Percentiles rank a stretch among this genome's conserved stretches.
Conservation (phyloP, 2,888 invertebrate genomes). For the Callimorpha dominula region DNA sequence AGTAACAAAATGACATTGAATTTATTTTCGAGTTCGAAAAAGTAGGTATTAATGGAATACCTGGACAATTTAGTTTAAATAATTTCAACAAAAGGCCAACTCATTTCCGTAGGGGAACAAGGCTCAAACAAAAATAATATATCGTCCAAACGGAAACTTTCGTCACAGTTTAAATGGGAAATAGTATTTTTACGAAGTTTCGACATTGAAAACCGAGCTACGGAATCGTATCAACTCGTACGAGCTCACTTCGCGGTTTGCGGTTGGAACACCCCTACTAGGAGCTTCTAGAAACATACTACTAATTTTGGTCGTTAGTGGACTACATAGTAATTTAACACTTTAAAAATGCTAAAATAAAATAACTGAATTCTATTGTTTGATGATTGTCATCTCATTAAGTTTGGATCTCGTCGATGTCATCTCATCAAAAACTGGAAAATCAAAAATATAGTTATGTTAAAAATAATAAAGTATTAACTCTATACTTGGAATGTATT, state of each 20-base stretch:
- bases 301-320: not conserved
- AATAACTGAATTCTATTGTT: too few species aligned
- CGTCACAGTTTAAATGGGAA: conserved; percentile 43
- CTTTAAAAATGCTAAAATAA: not conserved
- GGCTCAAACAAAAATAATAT: conserved; percentile 17
- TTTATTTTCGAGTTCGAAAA: too few species aligned
- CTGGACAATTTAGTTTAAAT: too few species aligned
- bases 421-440: too few species aligned
- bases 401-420: too few species aligned
- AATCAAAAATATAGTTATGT: too few species aligned
- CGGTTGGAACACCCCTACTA: conserved; percentile 24
- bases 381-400: too few species aligned
- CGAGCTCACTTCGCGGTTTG: conserved; percentile 48
- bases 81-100: conserved; percentile 2
- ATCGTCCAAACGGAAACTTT: conserved; percentile 39
- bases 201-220: conserved; percentile 41
- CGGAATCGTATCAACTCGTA: conserved; percentile 51
- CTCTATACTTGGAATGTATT: too few species aligned
- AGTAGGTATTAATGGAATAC: too few species aligned
- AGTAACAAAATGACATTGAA: too few species aligned
- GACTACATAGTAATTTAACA: not conserved
- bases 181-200: conserved; percentile 56
- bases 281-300: not conserved
- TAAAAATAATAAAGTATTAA: too few species aligned
- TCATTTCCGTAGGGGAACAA: not conserved